These are phyloP conservation scores for Rhaphigaster nebulosa DNA, from an alignment of 2,888 invertebrate species.

Conservation along the genomic window DNA sequence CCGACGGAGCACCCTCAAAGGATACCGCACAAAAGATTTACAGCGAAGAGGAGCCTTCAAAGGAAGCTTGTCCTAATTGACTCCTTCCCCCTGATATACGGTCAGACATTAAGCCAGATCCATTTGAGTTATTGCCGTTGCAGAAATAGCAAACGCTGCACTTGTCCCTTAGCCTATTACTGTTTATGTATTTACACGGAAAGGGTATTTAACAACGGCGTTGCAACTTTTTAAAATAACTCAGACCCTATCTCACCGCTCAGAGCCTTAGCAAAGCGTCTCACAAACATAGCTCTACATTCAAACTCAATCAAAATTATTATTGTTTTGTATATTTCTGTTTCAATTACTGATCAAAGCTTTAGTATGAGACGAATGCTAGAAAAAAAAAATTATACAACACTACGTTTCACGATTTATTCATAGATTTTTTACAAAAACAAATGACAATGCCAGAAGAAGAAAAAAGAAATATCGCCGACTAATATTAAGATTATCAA, in stretches of 20 bases:
- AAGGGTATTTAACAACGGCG: neutral
- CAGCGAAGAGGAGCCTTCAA: slow-evolving; percentile 1
- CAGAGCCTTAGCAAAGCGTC: neutral
- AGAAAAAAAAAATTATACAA: no score
- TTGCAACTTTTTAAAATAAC: neutral
- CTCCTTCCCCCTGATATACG: slow-evolving; percentile 45
- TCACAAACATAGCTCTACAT: neutral
- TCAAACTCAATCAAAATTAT: neutral
- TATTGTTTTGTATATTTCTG: no score
- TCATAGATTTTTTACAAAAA: no score
- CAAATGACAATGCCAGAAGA: no score
- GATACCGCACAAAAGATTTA: slow-evolving; percentile 27
- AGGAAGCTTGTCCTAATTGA: neutral
- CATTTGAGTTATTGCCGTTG: slow-evolving; percentile 4
- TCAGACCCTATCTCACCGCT: neutral
- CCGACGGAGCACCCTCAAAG: slow-evolving; percentile 32
- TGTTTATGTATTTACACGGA: neutral
- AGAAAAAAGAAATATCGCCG: no score
- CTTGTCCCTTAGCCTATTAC: slow-evolving; percentile 2
- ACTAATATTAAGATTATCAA: no score
- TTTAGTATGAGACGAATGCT: no score
- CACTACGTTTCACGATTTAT: no score
- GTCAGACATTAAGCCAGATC: slow-evolving; percentile 18
- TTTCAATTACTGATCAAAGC: no score
- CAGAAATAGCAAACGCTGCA: neutral